Conservation (phyloP, 2,888 invertebrate species). For the Trichacis sp. region DNA sequence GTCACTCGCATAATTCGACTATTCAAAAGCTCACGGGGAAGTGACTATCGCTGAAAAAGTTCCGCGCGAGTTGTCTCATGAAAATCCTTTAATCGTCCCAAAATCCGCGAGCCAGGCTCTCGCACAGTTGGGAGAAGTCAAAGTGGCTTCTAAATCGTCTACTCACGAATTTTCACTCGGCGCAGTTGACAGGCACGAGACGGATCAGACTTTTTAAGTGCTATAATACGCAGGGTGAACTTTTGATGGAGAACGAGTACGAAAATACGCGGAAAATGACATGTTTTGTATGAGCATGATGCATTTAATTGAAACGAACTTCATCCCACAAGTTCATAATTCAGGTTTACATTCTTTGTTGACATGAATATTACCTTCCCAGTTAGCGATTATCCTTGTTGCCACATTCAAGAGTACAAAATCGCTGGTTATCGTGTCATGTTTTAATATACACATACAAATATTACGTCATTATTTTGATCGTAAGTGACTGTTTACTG, state of each 20-base stretch:
- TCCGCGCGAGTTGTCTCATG: conserved; percentile 8
- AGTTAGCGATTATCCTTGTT: too few species aligned
- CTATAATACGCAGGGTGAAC: conserved; percentile 14
- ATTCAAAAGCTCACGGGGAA: conserved; percentile 12
- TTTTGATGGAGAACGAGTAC: conserved; percentile 8
- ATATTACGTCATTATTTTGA: too few species aligned
- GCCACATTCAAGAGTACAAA: too few species aligned
- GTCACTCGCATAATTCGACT: conserved; percentile 23
- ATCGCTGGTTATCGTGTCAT: too few species aligned
- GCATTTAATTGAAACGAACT: too few species aligned
- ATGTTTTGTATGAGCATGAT: too few species aligned
- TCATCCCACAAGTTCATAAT: too few species aligned
- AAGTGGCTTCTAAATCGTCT: conserved; percentile 30
- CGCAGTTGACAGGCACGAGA: conserved; percentile 22
- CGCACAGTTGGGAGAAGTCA: conserved; percentile 20
- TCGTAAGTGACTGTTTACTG: too few species aligned
- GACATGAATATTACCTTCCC: too few species aligned
- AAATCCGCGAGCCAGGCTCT: conserved; percentile 12
- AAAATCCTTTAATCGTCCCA: conserved; percentile 35
- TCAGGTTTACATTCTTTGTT: too few species aligned
- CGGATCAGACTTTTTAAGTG: conserved; percentile 40
- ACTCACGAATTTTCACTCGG: conserved; percentile 20
- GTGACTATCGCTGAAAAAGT: conserved; percentile 16
- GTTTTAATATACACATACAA: too few species aligned
- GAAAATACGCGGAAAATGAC: neutral